Evolutionary conservation across 1,140 invertebrate genomes (phyloP), one percentile per base, ranked within the genome.

Genomic region (Zophobas atratus): DNA sequence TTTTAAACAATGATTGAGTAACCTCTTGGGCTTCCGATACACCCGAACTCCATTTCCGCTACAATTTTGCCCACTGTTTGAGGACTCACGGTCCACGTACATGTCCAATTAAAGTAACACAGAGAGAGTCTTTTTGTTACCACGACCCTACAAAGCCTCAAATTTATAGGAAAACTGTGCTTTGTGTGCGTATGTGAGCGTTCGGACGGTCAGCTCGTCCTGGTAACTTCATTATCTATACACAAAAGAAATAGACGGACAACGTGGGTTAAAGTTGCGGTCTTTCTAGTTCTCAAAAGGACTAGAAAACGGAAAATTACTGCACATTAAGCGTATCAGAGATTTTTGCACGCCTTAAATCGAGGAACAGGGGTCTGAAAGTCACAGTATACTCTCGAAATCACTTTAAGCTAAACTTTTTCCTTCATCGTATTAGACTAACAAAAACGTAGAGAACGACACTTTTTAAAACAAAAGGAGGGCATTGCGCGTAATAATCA

Each of bases 1-100:
- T 46, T 76, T 79, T 79, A 76, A 79, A 79, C 77, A 79, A 79
- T 79, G 77, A 79, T 76, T 71, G 74, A 79, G 60, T 71, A 72
- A 75, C 51, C 77, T 71, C 77, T 71, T 20, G 77, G 74, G 77
- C 48, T 56, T 79, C 73, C 63, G 77, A 79, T 71, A 79, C 77
- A 79, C 53, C 77, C 53, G 63, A 76, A 75, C 76, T 79, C 77
- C 77, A 79, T 79, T 79, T 79, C 73, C 77, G 60, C 33, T 49
- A 63, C 46, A 46, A 49, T 48, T 2, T 57, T 35, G 32, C 32
- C 49, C 41, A 55, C 3, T 43, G 49, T 38, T 73, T 56, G 71
- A 55, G 36, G 48, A 72, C 36, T 20, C 36, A 73, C 48, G 8
- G 41, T 74, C 38, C 60, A 72, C 60, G 34, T 60, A 78, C 70